phyloP scores from a whole-genome alignment of 2,797 vertebrate species.

The Pipistrellus pipistrellus region DNA sequence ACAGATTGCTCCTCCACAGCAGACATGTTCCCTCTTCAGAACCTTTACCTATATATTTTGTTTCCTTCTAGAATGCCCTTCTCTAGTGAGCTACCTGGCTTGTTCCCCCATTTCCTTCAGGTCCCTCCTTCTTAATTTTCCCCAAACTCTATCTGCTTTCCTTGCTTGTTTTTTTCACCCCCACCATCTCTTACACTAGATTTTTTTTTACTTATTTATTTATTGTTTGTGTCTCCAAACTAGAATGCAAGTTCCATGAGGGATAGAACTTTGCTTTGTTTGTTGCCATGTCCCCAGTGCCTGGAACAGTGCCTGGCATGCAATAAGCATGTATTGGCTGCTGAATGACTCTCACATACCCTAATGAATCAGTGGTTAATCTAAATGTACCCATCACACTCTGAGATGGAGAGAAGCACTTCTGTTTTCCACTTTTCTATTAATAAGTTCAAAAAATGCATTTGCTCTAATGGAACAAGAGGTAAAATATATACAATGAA shows the following conservation, averaged over 20 bases:
- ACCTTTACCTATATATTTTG: neutral
- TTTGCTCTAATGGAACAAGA: slow-evolving; percentile 17
- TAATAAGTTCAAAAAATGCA: slow-evolving; percentile 21
- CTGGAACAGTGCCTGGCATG: neutral
- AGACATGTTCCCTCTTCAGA: neutral
- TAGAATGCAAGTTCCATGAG: slow-evolving; percentile 36
- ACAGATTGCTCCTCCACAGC: neutral
- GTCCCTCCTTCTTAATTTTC: neutral
- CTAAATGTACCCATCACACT: slow-evolving; percentile 8
- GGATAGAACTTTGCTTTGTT: neutral
- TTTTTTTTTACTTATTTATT: slow-evolving; percentile 50
- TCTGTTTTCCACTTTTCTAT: slow-evolving; percentile 43
- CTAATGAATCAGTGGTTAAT: slow-evolving; percentile 6
- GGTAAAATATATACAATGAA: slow-evolving; percentile 11
- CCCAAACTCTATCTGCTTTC: neutral
- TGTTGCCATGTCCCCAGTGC: neutral
- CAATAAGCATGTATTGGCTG: slow-evolving; percentile 59
- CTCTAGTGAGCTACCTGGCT: neutral
- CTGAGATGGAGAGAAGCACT: neutral
- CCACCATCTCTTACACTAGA: neutral
- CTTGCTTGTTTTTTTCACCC: neutral
- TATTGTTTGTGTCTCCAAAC: slow-evolving; percentile 13
- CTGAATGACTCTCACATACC: slow-evolving; percentile 4
- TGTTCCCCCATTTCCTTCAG: neutral
- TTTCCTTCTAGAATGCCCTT: neutral